Evolutionary conservation across 2,797 vertebrate genomes (phyloP), one percentile per base, ranked within the genome.

Genomic region (Eulemur mongoz): DNA sequence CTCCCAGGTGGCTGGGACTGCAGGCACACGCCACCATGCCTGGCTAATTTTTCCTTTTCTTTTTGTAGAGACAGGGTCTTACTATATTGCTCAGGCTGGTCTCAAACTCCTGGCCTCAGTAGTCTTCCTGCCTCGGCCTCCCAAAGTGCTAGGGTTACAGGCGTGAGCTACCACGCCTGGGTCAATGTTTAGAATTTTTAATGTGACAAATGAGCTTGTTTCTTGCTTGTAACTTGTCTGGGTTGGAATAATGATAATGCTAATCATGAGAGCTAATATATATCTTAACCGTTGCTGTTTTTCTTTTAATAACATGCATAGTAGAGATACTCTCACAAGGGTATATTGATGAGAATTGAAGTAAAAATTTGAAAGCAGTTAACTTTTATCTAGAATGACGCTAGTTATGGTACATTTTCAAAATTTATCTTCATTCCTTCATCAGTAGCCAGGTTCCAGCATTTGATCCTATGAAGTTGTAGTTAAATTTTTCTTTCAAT

Each of bases 361-460:
- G 35, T 91, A 93, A 87, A 91, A 63, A 84, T 92, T 81, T 72
- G 45, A 92, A 94, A 89, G 52, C 61, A 95, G 5, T 82, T 93
- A 94, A 67, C 27, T 78, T n/a, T 82, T 95, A 67, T 72, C 84
- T 32, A 67, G 65, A 97, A 80, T 59, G 72, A 92, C 94, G 27
- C 70, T 61, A 83, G 45, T 76, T 22, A 50, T 85, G 32, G 22
- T 82, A 13, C 61, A 59, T 95, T 88, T 97, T 92, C 17, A 92
- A 79, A 43, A n/a, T 73, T 81, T 54, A 80, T 73, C 32, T 61
- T 92, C 25, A 69, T 92, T 97, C 40, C 3, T 94, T 94, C n/a
- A 32, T 91, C 27, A 91, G 61, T 91, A 84, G 35, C 40, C 65
- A 89, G 25, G 25, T 87, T 95, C 43, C 30, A 79, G 32, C 59